phyloP scores from a whole-genome alignment of 2,797 vertebrate species.

The Calcarius lapponicus region DNA sequence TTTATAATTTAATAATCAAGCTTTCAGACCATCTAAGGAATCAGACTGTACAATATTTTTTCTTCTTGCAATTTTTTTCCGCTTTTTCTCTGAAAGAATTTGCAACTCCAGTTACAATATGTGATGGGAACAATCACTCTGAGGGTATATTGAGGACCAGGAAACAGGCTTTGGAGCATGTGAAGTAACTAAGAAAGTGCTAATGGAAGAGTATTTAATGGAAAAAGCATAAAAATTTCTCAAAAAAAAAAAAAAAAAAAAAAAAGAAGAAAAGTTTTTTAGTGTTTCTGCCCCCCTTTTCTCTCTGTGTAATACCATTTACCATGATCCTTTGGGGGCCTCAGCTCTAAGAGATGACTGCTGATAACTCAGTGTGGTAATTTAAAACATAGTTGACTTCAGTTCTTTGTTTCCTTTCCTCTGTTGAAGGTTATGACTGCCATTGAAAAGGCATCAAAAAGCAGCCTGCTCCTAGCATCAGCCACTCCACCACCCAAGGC shows the following conservation, averaged over 20 bases:
- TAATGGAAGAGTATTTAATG: background rate
- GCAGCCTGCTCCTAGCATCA: background rate
- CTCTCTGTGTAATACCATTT: background rate
- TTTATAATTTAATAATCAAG: background rate
- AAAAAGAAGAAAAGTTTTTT: too few species aligned
- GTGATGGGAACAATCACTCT: background rate
- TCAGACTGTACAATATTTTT: background rate
- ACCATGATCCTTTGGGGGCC: background rate
- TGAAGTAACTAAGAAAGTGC: background rate
- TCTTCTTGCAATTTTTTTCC: background rate
- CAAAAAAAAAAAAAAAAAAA: background rate
- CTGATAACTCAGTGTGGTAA: background rate
- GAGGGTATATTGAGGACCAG: background rate
- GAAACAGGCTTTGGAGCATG: background rate
- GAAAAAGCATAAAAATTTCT: background rate
- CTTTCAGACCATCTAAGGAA: background rate
- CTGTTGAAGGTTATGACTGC: background rate
- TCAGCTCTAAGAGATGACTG: background rate
- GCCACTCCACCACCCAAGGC: too few species aligned
- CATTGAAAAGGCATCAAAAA: background rate
- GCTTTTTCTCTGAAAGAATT: background rate
- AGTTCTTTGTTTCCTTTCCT: background rate
- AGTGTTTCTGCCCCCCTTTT: background rate
- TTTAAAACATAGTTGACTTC: background rate
- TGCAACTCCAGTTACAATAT: background rate